Evolutionary conservation across 1,140 invertebrate genomes (phyloP), one percentile per base, ranked within the genome.

Genomic region (Cryptotermes secundus): DNA sequence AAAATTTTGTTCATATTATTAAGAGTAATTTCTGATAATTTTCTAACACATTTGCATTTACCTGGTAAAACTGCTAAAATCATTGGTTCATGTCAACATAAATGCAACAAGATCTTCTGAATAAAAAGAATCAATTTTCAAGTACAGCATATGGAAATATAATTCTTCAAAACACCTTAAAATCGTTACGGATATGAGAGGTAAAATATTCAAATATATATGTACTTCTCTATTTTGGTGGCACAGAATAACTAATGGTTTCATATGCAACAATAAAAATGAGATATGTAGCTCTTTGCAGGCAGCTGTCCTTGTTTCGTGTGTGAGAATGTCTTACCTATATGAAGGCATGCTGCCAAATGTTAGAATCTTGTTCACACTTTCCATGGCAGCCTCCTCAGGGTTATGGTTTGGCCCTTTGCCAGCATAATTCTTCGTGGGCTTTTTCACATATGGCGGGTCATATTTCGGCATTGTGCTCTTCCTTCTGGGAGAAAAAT

Each of bases 381-480:
- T 94, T 87, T 96, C 95, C 87, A 96, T 89, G 36, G 94, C 94
- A 84, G 93, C 93, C 88, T 96, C 95, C 87, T 95, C 94, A 88
- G 94, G 93, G 19, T 93, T 93, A 88, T 94, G 93, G 84, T 92
- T 91, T n/a, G 93, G 42, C 84, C 83, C 34, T 85, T 92, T 91
- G 36, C 88, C 89, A 59, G 90, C 89, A 90, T 94, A 95, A 87
- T 92, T 93, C 90, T 96, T 96, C 82, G 93, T 93, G 35, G 95
- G 94, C 88, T 96, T 96, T 92, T 96, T 97, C 87, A 93, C 92
- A 91, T 96, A 97, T 53, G 96, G 95, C 85, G 94, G 94, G 89
- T 97, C 96, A 89, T 95, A 96, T 89, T 96, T 96, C 87, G 95
- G 94, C 89, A 96, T 92, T 85, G 95, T 96, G 88, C 95, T 96